Base-by-base conservation (phyloP, 2,113 vertebrate genomes). In the Setophaga coronata region DNA sequence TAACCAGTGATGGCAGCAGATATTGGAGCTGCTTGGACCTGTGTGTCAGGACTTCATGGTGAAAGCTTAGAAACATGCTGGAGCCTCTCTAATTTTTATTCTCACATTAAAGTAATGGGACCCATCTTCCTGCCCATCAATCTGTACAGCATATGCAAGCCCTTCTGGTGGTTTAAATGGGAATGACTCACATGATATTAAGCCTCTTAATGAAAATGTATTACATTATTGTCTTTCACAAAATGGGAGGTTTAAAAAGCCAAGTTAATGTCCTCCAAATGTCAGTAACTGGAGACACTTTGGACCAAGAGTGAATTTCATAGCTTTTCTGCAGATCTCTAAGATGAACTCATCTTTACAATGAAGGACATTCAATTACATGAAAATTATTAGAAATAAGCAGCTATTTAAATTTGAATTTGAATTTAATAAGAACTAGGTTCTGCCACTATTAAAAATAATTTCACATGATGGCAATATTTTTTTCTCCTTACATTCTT, bases 201-300 rank as follows among this genome's bases (percentile, higher is more conserved):
- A 91, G n/a, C 51, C 60, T 84, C 61, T 89, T 95, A 96, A 82
- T 95, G 89, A 91, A 97, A 95, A 95, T 91, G 80, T 65, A 95
- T 97, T 74, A 71, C 72, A 17, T 92, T 92, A 95, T 60, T 96
- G 80, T 85, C 83, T 94, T 84, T 67, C 4, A 18, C 65, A 94
- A 89, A 97, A 95, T 92, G 69, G 11, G 73, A 97, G 61, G 80
- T 92, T 95, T 97, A 87, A 93, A 95, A 97, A 95, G 69, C 65
- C 89, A 93, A 66, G 69, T 87, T 81, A 82, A 71, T 84, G 80
- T 74, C 80, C 91, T 95, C 80, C 91, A 84, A 81, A 90, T 94
- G 94, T 95, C 76, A 60, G 60, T 53, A 87, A 66, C 65, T 95
- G 82, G 40, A 89, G 77, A 87, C 43, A 57, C 87, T 89, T 87